Evolutionary conservation across 1,140 invertebrate species (phyloP), one percentile per base, ranked within the genome.

Genomic region (Bombus polaris): DNA sequence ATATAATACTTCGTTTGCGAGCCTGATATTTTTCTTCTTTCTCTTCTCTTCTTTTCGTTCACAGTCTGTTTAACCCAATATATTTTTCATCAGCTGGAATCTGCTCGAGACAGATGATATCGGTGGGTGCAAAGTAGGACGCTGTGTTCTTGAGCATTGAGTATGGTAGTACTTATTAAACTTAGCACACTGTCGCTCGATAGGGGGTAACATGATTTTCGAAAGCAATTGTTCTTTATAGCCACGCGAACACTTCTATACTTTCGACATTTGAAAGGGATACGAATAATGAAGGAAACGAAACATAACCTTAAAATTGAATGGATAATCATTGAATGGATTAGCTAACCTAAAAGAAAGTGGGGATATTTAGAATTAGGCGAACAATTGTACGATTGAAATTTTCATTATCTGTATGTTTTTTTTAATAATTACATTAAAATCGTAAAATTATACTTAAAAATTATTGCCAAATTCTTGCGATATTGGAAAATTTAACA

Each of bases 11-110:
- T 47, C 44, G 44, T 82, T 82, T 25, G 47, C 32, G 0, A n/a
- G 4, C 13, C 25, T 28, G 18, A 35, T 47, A 37, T 62, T n/a
- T n/a, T 37, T 39, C 53, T 6, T 13, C n/a, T 15, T 81, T 44
- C 10, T 35, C 32, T 57, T 15, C 42, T 39, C 22, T n/a, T 1
- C 39, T 57, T 39, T 18, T 44, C 35, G 35, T 83, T 76, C 59
- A 68, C 65, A 78, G 35, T 83, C 81, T 78, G 81, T 70, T 83
- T 70, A 78, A 83, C 37, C 22, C 32, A 44, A 57, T 70, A 57
- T 77, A 70, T 57, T 78, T 78, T 83, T 57, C 62, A 77, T 12
- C 66, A 18, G 0, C 32, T 15, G 68, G 53, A 62, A 71, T 72
- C 25, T 37, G 68, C 53, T n/a, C 39, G 76, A 35, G 32, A 72